These are phyloP conservation scores for Mormyrops attenuatus DNA, from an alignment of 2,797 vertebrate species.

Conservation along the genomic window DNA sequence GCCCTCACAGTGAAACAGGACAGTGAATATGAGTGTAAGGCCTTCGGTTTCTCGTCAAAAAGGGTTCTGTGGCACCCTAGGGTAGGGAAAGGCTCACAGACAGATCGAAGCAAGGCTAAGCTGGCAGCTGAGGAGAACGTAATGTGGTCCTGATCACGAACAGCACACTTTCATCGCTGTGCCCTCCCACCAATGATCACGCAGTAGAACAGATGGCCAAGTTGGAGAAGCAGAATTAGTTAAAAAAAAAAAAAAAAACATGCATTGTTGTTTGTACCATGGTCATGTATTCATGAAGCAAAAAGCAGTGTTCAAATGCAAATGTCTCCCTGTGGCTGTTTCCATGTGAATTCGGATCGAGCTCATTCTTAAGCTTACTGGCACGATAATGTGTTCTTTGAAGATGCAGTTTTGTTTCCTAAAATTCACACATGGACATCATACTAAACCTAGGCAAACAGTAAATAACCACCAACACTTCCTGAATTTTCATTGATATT, in stretches of 20 bases:
- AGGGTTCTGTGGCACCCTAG: not conserved
- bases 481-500: not conserved
- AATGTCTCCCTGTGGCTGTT: not conserved
- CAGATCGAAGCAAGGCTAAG: not conserved
- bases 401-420: not conserved
- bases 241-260: not conserved
- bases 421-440: not conserved
- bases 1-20: not conserved
- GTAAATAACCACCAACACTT: not conserved
- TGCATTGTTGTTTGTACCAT: not conserved
- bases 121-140: not conserved
- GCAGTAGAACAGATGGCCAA: constrained; percentile 14
- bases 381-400: not conserved
- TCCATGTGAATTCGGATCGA: not conserved
- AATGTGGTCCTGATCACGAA: not conserved
- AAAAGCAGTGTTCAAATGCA: not conserved
- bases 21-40: not conserved
- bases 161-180: not conserved
- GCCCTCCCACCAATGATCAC: constrained; percentile 6
- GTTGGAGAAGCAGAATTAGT: not conserved
- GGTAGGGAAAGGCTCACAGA: not conserved
- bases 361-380: not conserved
- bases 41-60: not conserved
- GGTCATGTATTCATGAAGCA: not conserved
- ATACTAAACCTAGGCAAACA: not conserved